Evolutionary conservation across 2,888 invertebrate species (phyloP), one percentile per base, ranked within the genome.

Genomic region (Melanostoma mellinum): DNA sequence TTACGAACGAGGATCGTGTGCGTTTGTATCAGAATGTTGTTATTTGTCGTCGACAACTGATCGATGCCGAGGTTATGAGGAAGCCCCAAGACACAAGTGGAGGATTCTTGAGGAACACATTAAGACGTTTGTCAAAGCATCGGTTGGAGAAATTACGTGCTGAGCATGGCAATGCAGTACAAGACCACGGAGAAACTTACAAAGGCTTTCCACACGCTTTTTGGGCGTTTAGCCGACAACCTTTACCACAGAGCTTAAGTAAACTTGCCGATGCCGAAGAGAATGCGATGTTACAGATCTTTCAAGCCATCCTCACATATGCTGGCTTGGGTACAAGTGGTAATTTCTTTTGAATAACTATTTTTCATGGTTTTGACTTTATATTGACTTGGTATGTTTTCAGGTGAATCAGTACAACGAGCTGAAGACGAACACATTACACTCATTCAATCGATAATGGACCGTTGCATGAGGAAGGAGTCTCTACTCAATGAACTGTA

Each of bases 391-490:
- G 53, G 48, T 56, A 53, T n/a, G 9, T 60, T 77, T 89, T 44
- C 73, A 93, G 93, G 93, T 48, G 94, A 95, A 86, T 92, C 92
- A 0, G 93, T 95, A n/a, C 92, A 94, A 87, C 92, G 94, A 73
- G 96, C 96, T 9, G 96, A 96, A 90, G 97, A 97, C 89, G 98
- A 98, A 90, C 96, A 97, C 87, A 95, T 97, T 4, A 95, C 95
- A 81, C 93, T 98, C 33, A 95, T 98, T 69, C 98, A 98, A 91
- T 94, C 95, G 1, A 94, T 98, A 86, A 93, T 98, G 92, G 97
- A 97, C 88, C 94, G 97, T 77, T 97, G 97, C 88, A 95, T 98
- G 95, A 94, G 97, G 87, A 97, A 96, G 89, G 97, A 97, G 88
- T 94, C 95, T 60, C 92, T 98, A 60, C 92, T 98, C 4, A 97